Evolutionary conservation across 2,113 vertebrate genomes (phyloP), one percentile per base, ranked within the genome.

Genomic region (Notiomystis cincta): DNA sequence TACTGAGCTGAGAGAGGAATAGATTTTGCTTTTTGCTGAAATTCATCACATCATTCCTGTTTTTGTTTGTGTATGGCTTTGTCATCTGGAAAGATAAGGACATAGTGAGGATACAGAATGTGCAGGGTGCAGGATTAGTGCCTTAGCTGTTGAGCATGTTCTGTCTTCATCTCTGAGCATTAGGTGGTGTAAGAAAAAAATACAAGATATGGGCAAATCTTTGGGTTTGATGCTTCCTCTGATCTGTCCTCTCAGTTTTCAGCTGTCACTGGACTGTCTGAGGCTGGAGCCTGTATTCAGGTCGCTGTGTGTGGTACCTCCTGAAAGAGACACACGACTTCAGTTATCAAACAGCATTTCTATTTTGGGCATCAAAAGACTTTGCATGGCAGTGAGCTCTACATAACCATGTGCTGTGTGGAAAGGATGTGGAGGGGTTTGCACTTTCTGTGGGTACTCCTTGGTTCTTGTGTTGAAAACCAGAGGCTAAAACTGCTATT

Each of bases 111-210:
- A 58, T 25, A 42, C 27, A 90, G 82, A 69, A 66, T 2, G 5
- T 35, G 24, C 0, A 10, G 53, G 48, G 5, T 35, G 24, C 0
- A 10, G 53, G 48, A 61, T 30, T 79, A 2, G 1, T 2, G 0
- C 21, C 21, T 66, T 40, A 62, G 64, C 21, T 91, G 30, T 79
- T 73, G 50, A 62, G 22, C 23, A 7, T 17, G 8, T 67, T 19
- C 12, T 70, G 24, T 69, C 13, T 77, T 30, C 22, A 56, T 15
- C 24, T 51, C 54, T 71, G 38, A 13, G 30, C 21, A 23, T 75
- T 73, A 82, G 42, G 5, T 24, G 4, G 11, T n/a, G 11, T 51
- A 51, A 92, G 64, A 73, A 83, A 90, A 90, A 93, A 80, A 73
- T 1, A 1, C 1, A 47, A 80, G 51, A 45, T 7, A 7, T 0